phyloP scores from a whole-genome alignment of 1,140 invertebrate genomes.

The Atta colombica region DNA sequence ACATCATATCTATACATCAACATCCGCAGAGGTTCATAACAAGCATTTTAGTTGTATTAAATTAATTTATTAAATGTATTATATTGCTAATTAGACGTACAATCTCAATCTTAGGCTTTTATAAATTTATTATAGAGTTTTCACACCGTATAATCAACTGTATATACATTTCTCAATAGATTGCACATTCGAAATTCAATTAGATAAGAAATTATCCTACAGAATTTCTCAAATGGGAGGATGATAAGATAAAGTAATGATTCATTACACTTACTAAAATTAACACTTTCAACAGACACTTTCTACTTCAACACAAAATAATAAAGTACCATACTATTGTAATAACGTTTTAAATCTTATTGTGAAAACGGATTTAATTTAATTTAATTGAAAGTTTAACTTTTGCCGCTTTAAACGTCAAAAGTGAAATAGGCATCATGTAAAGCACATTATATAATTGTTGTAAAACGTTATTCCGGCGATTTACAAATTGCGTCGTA shows the following conservation, averaged over 20 bases:
- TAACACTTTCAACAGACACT: background rate
- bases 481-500: slow-evolving; percentile 13
- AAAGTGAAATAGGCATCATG: background rate
- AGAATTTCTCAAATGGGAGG: background rate
- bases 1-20: too few species aligned
- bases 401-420: background rate
- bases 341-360: background rate
- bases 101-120: background rate
- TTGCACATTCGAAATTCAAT: background rate
- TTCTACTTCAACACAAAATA: background rate
- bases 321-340: background rate
- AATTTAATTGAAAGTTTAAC: background rate
- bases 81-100: background rate
- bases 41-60: too few species aligned
- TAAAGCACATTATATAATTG: background rate
- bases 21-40: too few species aligned
- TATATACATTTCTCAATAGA: background rate
- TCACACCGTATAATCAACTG: background rate
- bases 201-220: background rate
- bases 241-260: slow-evolving; percentile 12
- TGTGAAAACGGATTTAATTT: background rate
- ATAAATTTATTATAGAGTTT: background rate
- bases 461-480: background rate
- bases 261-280: slow-evolving; percentile 25
- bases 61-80: background rate